These are phyloP conservation scores for Phaethornis superciliosus DNA, from an alignment of 2,113 vertebrate genomes.

Conservation along the genomic window DNA sequence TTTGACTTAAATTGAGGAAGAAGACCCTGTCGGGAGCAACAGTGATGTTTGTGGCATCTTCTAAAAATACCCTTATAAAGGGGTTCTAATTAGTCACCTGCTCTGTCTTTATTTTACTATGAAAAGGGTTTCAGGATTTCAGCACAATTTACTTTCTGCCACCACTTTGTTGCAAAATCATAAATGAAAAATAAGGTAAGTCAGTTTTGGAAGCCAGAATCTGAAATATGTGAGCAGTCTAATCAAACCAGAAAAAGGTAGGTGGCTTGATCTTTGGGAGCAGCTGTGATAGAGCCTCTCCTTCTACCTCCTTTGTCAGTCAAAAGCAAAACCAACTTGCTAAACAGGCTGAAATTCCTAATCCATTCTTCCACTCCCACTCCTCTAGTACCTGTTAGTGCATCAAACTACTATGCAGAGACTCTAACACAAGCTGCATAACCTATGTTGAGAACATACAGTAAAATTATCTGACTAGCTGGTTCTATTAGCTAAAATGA, in stretches of 20 bases:
- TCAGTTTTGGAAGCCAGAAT: neutral
- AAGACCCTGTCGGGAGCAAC: neutral
- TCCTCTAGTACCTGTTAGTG: neutral
- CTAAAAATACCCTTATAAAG: neutral
- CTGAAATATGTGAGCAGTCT: neutral
- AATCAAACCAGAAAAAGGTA: neutral
- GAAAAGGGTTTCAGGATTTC: neutral
- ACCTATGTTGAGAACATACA: neutral
- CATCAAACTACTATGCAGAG: neutral
- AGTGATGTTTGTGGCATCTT: neutral
- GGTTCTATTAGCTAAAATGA: conserved; percentile 14
- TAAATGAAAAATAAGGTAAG: neutral
- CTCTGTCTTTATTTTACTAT: neutral
- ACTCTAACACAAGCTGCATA: neutral
- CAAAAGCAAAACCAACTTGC: neutral
- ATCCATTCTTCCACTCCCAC: neutral
- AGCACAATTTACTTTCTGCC: neutral
- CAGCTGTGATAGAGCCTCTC: neutral
- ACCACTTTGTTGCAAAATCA: neutral
- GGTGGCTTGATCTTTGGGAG: neutral
- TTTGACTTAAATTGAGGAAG: neutral
- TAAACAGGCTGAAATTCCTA: conserved; percentile 1
- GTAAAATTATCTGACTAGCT: conserved; percentile 4
- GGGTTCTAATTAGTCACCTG: neutral
- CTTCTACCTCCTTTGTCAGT: neutral